Evolutionary conservation across 30 jellyfish, hydroid and myxozoan species (phyloP).

Genomic region (Catostylus mosaicus): DNA sequence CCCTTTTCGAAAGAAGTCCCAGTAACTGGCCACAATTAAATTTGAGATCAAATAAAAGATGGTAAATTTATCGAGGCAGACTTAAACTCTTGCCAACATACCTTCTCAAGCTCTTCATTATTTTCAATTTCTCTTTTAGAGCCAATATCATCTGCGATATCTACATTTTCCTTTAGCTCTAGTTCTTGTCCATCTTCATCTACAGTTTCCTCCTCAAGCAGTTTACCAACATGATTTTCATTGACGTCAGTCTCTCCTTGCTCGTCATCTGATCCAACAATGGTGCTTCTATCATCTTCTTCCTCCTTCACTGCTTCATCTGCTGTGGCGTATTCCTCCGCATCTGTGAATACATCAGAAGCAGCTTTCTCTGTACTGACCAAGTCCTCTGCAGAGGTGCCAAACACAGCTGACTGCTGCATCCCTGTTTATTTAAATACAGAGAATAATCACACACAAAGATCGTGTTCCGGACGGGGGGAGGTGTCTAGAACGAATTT

Average conservation of each 20-base stretch:
- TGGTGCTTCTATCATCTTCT: slow-evolving; percentile 49
- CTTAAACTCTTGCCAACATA: neutral
- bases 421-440: neutral
- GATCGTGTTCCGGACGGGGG: too few relatives aligned
- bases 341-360: neutral
- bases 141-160: neutral
- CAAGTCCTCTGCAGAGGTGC: neutral
- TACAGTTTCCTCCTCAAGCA: neutral
- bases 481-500: too few relatives aligned
- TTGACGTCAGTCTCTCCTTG: neutral
- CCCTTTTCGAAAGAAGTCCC: too few relatives aligned
- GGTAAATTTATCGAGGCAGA: too few relatives aligned
- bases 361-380: neutral
- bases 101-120: neutral
- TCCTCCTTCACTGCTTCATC: slow-evolving; percentile 26
- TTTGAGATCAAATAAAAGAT: too few relatives aligned
- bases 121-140: neutral
- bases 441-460: too few relatives aligned
- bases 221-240: neutral
- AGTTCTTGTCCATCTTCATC: neutral
- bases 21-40: too few relatives aligned
- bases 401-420: neutral
- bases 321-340: slow-evolving; percentile 40
- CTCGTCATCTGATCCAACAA: slow-evolving; percentile 53
- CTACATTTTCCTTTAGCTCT: neutral